These are phyloP conservation scores for Hemaris fuciformis DNA, from an alignment of 2,888 invertebrate genomes.

Conservation along the genomic window DNA sequence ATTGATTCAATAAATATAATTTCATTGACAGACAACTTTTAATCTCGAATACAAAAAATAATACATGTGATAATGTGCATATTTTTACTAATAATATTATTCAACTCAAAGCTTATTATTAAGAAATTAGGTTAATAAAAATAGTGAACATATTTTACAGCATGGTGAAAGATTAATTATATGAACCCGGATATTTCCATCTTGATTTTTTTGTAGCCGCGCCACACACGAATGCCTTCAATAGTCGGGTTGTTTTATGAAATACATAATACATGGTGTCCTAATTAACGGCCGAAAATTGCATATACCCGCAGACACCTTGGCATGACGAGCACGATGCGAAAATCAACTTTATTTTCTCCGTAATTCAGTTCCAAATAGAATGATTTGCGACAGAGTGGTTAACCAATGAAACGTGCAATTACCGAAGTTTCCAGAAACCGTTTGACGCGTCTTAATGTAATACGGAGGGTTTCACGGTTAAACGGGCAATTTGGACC, in stretches of 20 bases:
- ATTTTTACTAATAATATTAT: too few species aligned
- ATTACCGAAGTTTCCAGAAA: conserved; percentile 11
- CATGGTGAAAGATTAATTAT: not conserved
- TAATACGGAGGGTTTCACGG: not conserved
- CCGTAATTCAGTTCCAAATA: not conserved
- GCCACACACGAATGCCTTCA: conserved; percentile 1
- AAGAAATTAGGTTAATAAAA: too few species aligned
- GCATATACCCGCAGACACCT: conserved; percentile 2
- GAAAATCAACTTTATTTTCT: not conserved
- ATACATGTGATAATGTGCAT: too few species aligned
- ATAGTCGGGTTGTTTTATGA: not conserved
- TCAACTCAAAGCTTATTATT: too few species aligned
- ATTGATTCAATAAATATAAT: too few species aligned
- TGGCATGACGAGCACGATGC: not conserved
- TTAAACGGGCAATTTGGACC: not conserved
- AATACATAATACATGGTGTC: conserved; percentile 6
- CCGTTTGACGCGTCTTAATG: conserved; percentile 10
- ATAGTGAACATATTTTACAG: too few species aligned
- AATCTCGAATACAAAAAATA: too few species aligned
- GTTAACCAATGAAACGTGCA: not conserved
- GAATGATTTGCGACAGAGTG: not conserved
- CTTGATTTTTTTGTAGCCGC: not conserved
- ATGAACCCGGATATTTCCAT: not conserved
- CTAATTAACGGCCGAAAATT: conserved; percentile 8
- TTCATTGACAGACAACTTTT: too few species aligned